Percentiles rank a stretch among this genome's conserved stretches.
These are phyloP conservation scores for Plebejus argus DNA, from an alignment of 2,888 invertebrate genomes.

Conservation along the genomic window DNA sequence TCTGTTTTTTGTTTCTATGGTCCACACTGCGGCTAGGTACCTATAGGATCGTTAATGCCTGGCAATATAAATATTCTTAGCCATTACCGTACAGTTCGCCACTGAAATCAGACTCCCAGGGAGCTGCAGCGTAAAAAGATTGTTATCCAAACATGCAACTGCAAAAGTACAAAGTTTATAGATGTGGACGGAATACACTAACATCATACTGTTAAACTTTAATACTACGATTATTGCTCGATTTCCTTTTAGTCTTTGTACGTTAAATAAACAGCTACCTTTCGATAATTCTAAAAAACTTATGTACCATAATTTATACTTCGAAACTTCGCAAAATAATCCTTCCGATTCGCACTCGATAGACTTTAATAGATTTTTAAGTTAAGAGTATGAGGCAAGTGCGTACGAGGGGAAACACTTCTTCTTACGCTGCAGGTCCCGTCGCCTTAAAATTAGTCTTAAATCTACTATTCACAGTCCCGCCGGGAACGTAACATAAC, in stretches of 20 bases:
- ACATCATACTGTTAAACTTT: constrained; percentile 46
- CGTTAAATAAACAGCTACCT: constrained; percentile 20
- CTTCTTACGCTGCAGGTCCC: constrained; percentile 70
- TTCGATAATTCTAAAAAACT: not conserved
- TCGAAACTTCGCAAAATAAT: not conserved
- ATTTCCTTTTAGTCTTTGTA: constrained; percentile 16
- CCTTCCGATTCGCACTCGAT: not conserved
- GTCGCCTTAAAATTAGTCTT: constrained; percentile 62
- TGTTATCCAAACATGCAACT: constrained; percentile 47
- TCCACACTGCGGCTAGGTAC: not conserved
- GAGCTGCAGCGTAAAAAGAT: constrained; percentile 63
- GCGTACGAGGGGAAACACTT: constrained; percentile 47
- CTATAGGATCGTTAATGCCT: not conserved
- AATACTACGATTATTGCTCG: constrained; percentile 36
- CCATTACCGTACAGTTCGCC: constrained; percentile 2
- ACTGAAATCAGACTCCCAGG: constrained; percentile 19
- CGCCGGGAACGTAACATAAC: constrained; percentile 62
- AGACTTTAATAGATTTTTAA: constrained; percentile 4
- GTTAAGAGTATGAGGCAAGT: constrained; percentile 39
- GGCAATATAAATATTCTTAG: constrained; percentile 31
- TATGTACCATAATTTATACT: not conserved
- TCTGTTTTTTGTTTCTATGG: not conserved
- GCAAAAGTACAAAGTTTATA: constrained; percentile 61
- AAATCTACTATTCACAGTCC: constrained; percentile 74
- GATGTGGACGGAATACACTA: constrained; percentile 76